Base-by-base conservation (phyloP, 2,113 vertebrate genomes). In the Megaptera novaeangliae region DNA sequence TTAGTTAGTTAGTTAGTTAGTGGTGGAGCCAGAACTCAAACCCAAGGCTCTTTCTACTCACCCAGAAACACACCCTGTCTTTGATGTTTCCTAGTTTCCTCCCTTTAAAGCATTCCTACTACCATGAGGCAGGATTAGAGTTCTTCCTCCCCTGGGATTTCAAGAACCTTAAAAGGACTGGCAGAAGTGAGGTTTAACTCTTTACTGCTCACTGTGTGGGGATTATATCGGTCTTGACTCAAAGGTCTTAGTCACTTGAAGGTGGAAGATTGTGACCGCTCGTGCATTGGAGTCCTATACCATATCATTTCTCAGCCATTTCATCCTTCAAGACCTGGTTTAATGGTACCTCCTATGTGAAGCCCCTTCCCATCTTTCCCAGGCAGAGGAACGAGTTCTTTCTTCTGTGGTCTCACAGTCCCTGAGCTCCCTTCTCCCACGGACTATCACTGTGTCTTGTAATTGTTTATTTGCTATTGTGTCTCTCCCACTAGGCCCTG, bases 21-120 rank as follows among this genome's bases (percentile, higher is more conserved):
- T 64, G 23, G 71, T 68, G 21, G 78, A 77, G 49, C 69, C 72
- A 49, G 92, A 82, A 96, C 77, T 98, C 96, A 96, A 97, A 97
- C 88, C 85, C 88, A 82, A 59, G 88, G 81, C 71, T 98, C 93
- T 86, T 94, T 93, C 61, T 41, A 83, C 87, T 96, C 61, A 94
- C 77, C 85, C 89, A 95, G 96, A 97, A 97, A 97, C 96, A 97
- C 96, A 93, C 96, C 98, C 96, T 95, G 95, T 74, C 98, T 98
- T 98, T 98, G 98, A 98, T 97, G 98, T 98, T 95, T 95, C 85
- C 85, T 95, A 18, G 87, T 97, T 98, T 98, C 98, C 97, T 97
- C 96, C 94, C 98, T 97, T 97, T 95, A 97, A 98, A 98, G 98
- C 97, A 97, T 98, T 98, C 96, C 91, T 97, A 91, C 88, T 59